A percentile compares a stretch with the other conserved stretches of the same genome.
Conservation (phyloP, 2,797 vertebrate genomes). For the Ceryle rudis region DNA sequence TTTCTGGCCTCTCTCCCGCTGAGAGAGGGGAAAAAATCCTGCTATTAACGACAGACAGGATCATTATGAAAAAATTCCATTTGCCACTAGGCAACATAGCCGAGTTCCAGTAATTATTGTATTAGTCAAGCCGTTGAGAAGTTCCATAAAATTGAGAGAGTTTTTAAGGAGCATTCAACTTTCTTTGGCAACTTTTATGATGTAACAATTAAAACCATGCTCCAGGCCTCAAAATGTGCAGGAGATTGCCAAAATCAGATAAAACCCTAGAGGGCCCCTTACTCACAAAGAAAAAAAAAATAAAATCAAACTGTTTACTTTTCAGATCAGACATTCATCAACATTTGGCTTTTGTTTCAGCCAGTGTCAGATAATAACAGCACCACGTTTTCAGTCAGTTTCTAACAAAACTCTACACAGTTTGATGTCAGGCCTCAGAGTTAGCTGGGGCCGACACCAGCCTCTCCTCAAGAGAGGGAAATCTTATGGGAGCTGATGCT, state of each 20-base stretch:
- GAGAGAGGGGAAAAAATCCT: conserved; percentile 73
- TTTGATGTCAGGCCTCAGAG: not conserved
- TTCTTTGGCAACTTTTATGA: conserved; percentile 77
- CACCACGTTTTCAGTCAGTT: conserved; percentile 22
- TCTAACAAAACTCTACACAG: not conserved
- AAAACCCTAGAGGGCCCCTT: conserved; percentile 63
- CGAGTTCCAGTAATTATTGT: conserved; percentile 73
- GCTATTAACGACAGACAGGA: conserved; percentile 73
- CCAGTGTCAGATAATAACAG: conserved; percentile 67
- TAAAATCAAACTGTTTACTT: conserved; percentile 73
- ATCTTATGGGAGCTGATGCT: not conserved
- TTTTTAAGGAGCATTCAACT: conserved; percentile 69
- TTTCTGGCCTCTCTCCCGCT: conserved; percentile 62
- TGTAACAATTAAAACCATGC: conserved; percentile 80
- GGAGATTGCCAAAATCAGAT: conserved; percentile 74
- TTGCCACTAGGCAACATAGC: conserved; percentile 71
- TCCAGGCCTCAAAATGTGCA: conserved; percentile 63
- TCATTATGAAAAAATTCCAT: conserved; percentile 73
- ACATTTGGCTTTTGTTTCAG: conserved; percentile 70
- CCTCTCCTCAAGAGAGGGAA: not conserved
- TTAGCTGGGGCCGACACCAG: not conserved
- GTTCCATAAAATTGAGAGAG: conserved; percentile 68
- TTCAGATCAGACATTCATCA: conserved; percentile 72
- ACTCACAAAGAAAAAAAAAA: conserved; percentile 42
- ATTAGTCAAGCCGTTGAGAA: conserved; percentile 76